phyloP scores from a whole-genome alignment of 1,140 invertebrate genomes.

The Tenebrio molitor region DNA sequence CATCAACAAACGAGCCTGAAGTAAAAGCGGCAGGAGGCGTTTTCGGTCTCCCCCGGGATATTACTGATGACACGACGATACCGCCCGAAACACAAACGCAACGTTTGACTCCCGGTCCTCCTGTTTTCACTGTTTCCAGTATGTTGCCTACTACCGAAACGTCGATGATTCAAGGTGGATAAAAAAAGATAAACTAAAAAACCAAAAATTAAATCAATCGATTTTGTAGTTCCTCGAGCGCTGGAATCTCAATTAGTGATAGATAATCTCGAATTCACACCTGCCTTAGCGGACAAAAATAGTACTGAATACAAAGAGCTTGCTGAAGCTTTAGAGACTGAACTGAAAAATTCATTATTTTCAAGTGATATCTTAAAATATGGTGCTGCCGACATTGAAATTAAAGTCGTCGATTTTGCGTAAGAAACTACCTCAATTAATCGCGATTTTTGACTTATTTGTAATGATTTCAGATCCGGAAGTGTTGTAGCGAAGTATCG shows the following conservation, averaged over 20 bases:
- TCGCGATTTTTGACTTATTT: neutral
- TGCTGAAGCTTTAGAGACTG: slow-evolving; percentile 70
- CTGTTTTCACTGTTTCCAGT: slow-evolving; percentile 66
- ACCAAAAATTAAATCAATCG: neutral
- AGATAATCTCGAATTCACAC: slow-evolving; percentile 75
- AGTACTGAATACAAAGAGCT: slow-evolving; percentile 75
- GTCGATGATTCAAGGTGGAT: slow-evolving; percentile 61
- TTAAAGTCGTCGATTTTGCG: slow-evolving; percentile 77
- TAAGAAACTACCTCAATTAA: slow-evolving; percentile 62
- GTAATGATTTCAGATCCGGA: slow-evolving; percentile 70
- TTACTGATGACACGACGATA: slow-evolving; percentile 26
- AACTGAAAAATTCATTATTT: slow-evolving; percentile 72
- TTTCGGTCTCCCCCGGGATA: slow-evolving; percentile 50
- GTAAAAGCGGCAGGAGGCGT: slow-evolving; percentile 56
- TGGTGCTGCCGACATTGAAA: slow-evolving; percentile 69
- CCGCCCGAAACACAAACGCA: slow-evolving; percentile 32
- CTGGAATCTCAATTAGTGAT: slow-evolving; percentile 77
- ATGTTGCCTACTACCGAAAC: slow-evolving; percentile 69
- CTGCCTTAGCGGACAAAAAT: slow-evolving; percentile 72
- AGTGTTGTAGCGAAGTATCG: slow-evolving; percentile 75
- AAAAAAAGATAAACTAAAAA: neutral
- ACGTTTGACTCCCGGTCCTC: slow-evolving; percentile 67
- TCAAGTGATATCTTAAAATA: slow-evolving; percentile 68
- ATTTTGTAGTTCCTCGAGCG: slow-evolving; percentile 74
- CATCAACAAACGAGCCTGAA: slow-evolving; percentile 40